Evolutionary conservation across 2,888 invertebrate species (phyloP).

Genomic region (Stegana nigrithorax): DNA sequence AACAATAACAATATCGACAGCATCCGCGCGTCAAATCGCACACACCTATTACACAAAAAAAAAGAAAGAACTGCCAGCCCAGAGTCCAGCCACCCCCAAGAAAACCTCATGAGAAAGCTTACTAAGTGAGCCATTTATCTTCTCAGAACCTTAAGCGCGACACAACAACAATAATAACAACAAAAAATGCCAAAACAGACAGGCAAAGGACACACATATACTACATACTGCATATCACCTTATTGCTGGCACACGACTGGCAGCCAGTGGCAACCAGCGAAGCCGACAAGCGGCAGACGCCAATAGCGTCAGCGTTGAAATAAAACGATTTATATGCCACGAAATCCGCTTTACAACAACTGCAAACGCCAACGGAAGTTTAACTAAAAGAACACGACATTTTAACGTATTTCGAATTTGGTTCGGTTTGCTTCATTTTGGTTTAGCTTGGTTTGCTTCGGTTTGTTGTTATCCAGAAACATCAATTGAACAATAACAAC

Average conservation of each 20-base stretch:
- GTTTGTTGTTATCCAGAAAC: constrained; percentile 48
- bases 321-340: constrained; percentile 62
- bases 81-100: no score
- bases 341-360: constrained; percentile 41
- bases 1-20: no score
- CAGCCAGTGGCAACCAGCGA: constrained; percentile 39
- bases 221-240: constrained; percentile 36
- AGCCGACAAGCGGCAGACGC: constrained; percentile 45
- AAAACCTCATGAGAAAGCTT: constrained; percentile 36
- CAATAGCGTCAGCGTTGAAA: constrained; percentile 57
- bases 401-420: constrained; percentile 34
- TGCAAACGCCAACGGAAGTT: constrained; percentile 24
- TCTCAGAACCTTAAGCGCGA: constrained; percentile 59
- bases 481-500: constrained; percentile 48
- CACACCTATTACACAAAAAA: constrained; percentile 57
- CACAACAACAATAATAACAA: constrained; percentile 46
- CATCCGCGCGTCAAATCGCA: constrained; percentile 54
- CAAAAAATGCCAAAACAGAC: no score
- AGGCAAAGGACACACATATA: no score
- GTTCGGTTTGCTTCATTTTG: constrained; percentile 30
- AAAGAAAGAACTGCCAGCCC: no score
- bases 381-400: constrained; percentile 40
- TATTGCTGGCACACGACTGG: constrained; percentile 33
- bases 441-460: constrained; percentile 8
- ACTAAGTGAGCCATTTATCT: constrained; percentile 69